These are phyloP conservation scores for Apodemus sylvaticus DNA, from an alignment of 2,113 vertebrate genomes.

Conservation along the genomic window DNA sequence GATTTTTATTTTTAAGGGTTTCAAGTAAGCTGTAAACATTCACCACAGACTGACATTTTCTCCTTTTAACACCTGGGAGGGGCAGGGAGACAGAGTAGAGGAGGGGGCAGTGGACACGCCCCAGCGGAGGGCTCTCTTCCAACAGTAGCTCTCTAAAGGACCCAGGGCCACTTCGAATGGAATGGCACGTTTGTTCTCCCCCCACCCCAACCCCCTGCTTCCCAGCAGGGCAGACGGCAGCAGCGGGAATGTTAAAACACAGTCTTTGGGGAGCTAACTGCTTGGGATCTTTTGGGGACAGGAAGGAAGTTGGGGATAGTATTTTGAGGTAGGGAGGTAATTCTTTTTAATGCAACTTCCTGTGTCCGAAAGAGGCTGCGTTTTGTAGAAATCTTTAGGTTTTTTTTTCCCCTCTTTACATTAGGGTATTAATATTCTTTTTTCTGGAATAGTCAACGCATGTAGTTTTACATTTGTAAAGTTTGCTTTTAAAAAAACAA, in stretches of 20 bases:
- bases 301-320: not conserved
- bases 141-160: not conserved
- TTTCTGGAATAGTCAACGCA: not conserved
- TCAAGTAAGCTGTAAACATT: conserved; percentile 86
- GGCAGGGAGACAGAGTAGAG: not conserved
- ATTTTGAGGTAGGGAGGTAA: not conserved
- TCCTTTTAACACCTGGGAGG: conserved; percentile 81
- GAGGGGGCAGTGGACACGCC: not conserved
- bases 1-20: conserved; percentile 84
- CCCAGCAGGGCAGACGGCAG: not conserved
- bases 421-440: not conserved
- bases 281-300: not conserved
- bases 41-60: conserved; percentile 76
- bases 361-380: not conserved
- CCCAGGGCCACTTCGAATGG: not conserved
- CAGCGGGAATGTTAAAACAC: not conserved
- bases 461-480: not conserved
- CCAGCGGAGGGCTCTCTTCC: not conserved
- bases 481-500: not conserved
- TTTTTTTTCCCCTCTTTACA: not conserved
- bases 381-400: not conserved
- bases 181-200: not conserved
- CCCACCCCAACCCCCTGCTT: not conserved
- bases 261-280: not conserved
- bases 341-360: conserved; percentile 9